phyloP scores from a whole-genome alignment of 2,113 vertebrate species.

The Alethe castanea region DNA sequence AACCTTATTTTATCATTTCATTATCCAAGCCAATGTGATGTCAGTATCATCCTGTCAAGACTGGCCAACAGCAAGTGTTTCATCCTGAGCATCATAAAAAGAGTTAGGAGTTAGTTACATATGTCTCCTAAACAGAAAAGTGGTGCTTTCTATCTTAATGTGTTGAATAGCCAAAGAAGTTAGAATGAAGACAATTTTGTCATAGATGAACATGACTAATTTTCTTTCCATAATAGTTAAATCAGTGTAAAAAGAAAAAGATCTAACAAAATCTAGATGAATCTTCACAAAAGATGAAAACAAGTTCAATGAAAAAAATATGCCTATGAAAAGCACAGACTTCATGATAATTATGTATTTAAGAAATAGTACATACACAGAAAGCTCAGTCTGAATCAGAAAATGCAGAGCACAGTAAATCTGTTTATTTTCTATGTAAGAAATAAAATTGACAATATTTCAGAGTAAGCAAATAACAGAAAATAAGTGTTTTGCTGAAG shows the following conservation, averaged over 20 bases:
- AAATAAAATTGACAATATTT: neutral
- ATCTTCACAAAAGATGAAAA: neutral
- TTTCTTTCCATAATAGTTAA: neutral
- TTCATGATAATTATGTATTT: neutral
- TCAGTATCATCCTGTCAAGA: neutral
- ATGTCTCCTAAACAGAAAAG: neutral
- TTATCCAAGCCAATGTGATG: neutral
- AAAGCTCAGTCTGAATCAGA: neutral
- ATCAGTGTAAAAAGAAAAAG: neutral
- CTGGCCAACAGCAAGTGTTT: neutral
- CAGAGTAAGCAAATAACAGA: neutral
- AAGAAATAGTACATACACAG: neutral
- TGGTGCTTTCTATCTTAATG: neutral
- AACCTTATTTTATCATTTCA: neutral
- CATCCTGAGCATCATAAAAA: neutral
- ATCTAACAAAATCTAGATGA: neutral
- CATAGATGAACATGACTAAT: neutral
- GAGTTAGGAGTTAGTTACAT: neutral
- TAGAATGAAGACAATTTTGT: neutral
- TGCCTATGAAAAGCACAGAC: neutral
- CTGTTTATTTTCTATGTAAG: neutral
- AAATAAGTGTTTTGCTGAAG: constrained; percentile 11
- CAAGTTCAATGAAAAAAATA: neutral
- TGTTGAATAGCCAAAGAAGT: neutral
- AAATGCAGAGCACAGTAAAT: neutral